Evolutionary conservation across 2,113 vertebrate species (phyloP).

Genomic region (Okapia johnstoni): DNA sequence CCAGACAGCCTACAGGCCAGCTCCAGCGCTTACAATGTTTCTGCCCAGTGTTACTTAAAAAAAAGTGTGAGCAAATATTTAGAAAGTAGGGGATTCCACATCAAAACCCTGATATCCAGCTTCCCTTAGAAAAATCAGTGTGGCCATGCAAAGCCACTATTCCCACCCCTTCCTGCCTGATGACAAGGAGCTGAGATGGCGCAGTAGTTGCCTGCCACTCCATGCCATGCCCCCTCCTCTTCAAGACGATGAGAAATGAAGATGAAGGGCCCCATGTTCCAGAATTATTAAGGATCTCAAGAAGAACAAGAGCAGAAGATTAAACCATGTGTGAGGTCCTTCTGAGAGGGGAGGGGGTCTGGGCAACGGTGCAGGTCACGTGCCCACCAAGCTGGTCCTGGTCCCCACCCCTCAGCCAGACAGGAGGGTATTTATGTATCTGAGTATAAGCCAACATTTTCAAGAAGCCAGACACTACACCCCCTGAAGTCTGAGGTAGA

Average conservation of each 20-base stretch:
- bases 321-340: background rate
- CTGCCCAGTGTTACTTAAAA: background rate
- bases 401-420: background rate
- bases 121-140: background rate
- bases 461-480: background rate
- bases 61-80: background rate
- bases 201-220: background rate
- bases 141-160: background rate
- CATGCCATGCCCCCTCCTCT: background rate
- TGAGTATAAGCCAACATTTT: background rate
- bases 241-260: background rate
- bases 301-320: background rate
- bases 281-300: background rate
- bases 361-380: background rate
- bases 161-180: background rate
- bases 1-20: background rate
- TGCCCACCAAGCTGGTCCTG: background rate
- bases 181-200: background rate
- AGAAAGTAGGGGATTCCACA: background rate
- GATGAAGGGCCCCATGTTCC: background rate
- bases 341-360: background rate
- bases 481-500: background rate
- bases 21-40: background rate
- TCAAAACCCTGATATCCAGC: background rate
- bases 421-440: background rate